A percentile compares a stretch with the other conserved stretches of the same genome.
phyloP scores from a whole-genome alignment of 2,113 vertebrate genomes.

The Psilopogon haemacephalus region DNA sequence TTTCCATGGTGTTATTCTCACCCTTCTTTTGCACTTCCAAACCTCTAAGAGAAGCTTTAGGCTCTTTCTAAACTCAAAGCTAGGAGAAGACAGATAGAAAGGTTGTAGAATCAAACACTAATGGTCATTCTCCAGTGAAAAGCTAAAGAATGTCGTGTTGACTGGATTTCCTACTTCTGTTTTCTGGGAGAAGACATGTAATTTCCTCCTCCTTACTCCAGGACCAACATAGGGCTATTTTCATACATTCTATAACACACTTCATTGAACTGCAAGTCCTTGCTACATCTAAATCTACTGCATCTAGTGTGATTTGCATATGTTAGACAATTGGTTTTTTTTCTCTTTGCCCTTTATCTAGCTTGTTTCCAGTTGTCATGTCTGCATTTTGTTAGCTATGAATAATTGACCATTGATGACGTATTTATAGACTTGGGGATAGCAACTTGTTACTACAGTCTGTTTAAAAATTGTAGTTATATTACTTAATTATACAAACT shows the following conservation, averaged over 20 bases:
- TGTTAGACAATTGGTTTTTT: neutral
- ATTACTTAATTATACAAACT: neutral
- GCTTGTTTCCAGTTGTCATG: neutral
- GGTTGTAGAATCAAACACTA: neutral
- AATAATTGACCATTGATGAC: neutral
- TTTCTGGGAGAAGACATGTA: neutral
- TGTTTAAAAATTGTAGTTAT: neutral
- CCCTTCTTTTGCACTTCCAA: neutral
- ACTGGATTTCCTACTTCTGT: neutral
- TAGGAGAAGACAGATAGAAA: neutral
- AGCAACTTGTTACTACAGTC: neutral
- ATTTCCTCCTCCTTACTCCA: neutral
- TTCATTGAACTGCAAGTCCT: neutral
- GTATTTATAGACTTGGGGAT: neutral
- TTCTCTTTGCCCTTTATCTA: neutral
- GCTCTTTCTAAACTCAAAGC: neutral
- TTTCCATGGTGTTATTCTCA: neutral
- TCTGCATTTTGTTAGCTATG: neutral
- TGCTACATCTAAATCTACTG: neutral
- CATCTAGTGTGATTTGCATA: neutral
- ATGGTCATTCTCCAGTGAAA: neutral
- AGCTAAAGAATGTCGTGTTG: neutral
- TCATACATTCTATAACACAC: neutral
- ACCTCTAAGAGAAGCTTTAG: neutral
- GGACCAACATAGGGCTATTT: neutral